phyloP scores from a whole-genome alignment of 2,888 invertebrate genomes.

The Ametastegia equiseti region DNA sequence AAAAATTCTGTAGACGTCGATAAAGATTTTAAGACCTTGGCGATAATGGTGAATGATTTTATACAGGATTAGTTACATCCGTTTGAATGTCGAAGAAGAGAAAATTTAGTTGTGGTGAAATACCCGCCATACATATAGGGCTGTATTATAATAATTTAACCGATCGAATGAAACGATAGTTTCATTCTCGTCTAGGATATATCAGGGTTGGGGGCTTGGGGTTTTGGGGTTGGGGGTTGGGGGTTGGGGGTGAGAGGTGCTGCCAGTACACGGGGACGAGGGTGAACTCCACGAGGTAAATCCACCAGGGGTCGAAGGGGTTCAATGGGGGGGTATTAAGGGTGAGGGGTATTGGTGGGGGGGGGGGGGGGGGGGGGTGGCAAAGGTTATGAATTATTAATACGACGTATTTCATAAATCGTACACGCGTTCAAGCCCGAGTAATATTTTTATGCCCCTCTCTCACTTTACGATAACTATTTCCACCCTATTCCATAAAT shows the following conservation, averaged over 20 bases:
- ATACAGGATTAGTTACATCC: too few species aligned
- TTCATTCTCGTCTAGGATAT: background rate
- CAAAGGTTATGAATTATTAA: slow-evolving; percentile 49
- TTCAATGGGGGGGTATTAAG: too few species aligned
- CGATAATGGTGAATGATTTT: too few species aligned
- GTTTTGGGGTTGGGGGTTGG: background rate
- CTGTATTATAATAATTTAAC: slow-evolving; percentile 8
- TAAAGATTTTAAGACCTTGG: too few species aligned
- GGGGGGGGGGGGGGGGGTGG: background rate
- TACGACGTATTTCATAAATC: slow-evolving; percentile 47
- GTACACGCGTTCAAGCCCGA: slow-evolving; percentile 43
- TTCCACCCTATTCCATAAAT: slow-evolving; percentile 36
- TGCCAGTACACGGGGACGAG: background rate
- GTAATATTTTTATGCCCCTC: slow-evolving; percentile 46
- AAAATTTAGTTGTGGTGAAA: background rate
- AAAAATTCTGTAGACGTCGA: too few species aligned
- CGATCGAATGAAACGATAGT: slow-evolving; percentile 27
- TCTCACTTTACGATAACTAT: slow-evolving; percentile 48
- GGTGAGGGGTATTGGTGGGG: background rate
- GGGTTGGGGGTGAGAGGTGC: background rate
- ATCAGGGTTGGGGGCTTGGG: background rate
- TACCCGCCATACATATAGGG: background rate
- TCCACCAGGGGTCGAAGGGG: background rate
- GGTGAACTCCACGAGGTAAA: background rate
- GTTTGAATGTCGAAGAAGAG: too few species aligned